Percentiles rank a stretch among this genome's conserved stretches.
Conservation (phyloP, 2,888 invertebrate species). For the Catocala nupta region DNA sequence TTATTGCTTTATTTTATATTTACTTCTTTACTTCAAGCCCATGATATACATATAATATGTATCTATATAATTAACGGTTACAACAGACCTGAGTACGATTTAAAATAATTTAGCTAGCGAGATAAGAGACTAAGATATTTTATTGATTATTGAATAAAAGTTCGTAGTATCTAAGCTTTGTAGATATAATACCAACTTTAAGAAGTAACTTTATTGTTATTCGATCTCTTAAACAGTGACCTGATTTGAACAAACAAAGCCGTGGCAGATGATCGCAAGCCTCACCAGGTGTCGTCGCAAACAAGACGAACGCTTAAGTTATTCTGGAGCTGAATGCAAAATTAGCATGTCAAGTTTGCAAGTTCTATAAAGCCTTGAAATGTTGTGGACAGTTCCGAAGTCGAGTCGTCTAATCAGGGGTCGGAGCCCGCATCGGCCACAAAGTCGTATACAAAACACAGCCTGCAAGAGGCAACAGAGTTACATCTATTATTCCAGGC, state of each 20-base stretch:
- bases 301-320: constrained; percentile 43
- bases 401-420: constrained; percentile 62
- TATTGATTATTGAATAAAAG: no score
- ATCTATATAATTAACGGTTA: no score
- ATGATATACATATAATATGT: no score
- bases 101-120: no score
- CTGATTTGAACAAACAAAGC: background rate
- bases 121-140: no score
- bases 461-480: constrained; percentile 47
- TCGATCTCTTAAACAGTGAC: background rate
- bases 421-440: constrained; percentile 46
- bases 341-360: constrained; percentile 45
- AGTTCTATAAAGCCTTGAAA: constrained; percentile 54
- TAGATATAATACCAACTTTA: no score
- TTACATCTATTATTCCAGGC: constrained; percentile 52
- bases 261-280: constrained; percentile 11
- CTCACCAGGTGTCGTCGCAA: constrained; percentile 21
- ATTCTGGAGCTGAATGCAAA: constrained; percentile 45
- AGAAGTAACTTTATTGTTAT: no score
- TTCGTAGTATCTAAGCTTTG: no score
- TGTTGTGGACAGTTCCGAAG: constrained; percentile 58
- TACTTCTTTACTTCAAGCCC: no score
- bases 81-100: no score
- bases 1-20: no score
- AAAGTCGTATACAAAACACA: constrained; percentile 46